Conservation (phyloP, 2,797 vertebrate genomes). For the Passerculus sandwichensis region DNA sequence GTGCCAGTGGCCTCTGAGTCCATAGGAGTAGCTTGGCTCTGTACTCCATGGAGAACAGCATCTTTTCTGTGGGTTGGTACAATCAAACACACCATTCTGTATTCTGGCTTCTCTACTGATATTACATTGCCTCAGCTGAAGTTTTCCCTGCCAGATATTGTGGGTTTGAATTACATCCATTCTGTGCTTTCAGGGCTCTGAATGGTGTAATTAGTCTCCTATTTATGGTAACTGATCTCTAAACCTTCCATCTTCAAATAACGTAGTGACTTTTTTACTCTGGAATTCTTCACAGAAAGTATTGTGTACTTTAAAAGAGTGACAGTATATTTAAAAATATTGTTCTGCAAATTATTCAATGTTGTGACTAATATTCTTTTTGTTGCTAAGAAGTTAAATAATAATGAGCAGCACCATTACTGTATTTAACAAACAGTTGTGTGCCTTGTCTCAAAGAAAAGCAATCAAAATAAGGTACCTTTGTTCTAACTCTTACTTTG, state of each 20-base stretch:
- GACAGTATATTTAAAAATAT: not conserved
- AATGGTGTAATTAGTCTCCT: not conserved
- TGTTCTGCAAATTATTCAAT: not conserved
- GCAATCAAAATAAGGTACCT: not conserved
- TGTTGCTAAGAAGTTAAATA: conserved; percentile 7
- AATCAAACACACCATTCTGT: not conserved
- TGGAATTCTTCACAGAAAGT: not conserved
- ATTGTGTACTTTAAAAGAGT: not conserved
- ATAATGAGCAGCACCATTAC: not conserved
- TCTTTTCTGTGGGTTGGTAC: not conserved
- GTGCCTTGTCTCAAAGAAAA: not conserved
- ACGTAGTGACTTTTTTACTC: not conserved
- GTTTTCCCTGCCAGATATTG: not conserved
- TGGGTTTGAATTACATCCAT: not conserved
- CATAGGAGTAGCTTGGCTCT: not conserved
- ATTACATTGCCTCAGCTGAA: not conserved
- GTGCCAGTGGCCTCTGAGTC: fast-evolving
- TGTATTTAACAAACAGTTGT: not conserved
- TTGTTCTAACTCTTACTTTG: not conserved
- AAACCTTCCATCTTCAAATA: not conserved
- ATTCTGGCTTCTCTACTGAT: not conserved
- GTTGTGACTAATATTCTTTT: conserved; percentile 8
- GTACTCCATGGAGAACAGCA: not conserved
- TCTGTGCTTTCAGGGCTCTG: not conserved
- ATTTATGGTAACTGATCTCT: not conserved